Percentiles rank a stretch among this genome's conserved stretches.
phyloP scores from a whole-genome alignment of 2,888 invertebrate genomes.

The Melieria omissa region DNA sequence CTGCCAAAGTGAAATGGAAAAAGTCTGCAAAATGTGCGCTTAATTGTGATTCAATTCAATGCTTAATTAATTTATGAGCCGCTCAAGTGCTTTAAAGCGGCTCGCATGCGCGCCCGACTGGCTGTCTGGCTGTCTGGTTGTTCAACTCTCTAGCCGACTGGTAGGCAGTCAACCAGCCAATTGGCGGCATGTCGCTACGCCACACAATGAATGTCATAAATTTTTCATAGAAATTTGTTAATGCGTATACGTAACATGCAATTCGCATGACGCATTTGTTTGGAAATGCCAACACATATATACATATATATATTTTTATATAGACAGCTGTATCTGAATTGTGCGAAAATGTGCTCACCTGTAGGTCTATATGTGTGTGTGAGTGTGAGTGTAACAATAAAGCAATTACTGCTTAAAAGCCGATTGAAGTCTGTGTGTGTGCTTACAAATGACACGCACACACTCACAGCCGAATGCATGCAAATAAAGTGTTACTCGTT shows the following conservation, averaged over 20 bases:
- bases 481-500: neutral
- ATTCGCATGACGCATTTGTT: neutral
- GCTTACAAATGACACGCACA: conserved; percentile 1
- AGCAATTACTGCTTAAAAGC: conserved; percentile 29
- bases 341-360: neutral
- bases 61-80: conserved; percentile 32
- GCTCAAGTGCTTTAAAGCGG: conserved; percentile 20
- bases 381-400: conserved; percentile 7
- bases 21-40: conserved; percentile 17
- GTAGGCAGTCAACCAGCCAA: conserved; percentile 4
- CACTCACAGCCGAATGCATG: neutral
- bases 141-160: neutral
- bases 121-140: neutral
- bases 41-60: conserved; percentile 31
- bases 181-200: conserved; percentile 4
- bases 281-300: neutral
- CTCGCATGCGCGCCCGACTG: neutral
- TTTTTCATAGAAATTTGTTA: conserved; percentile 29
- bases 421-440: conserved; percentile 2
- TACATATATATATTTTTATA: neutral
- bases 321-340: neutral
- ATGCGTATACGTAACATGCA: conserved; percentile 20
- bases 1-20: conserved; percentile 5
- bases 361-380: neutral
- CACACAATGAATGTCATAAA: conserved; percentile 25